Base-by-base conservation (phyloP, 2,888 invertebrate genomes). In the Chironomus tentans region DNA sequence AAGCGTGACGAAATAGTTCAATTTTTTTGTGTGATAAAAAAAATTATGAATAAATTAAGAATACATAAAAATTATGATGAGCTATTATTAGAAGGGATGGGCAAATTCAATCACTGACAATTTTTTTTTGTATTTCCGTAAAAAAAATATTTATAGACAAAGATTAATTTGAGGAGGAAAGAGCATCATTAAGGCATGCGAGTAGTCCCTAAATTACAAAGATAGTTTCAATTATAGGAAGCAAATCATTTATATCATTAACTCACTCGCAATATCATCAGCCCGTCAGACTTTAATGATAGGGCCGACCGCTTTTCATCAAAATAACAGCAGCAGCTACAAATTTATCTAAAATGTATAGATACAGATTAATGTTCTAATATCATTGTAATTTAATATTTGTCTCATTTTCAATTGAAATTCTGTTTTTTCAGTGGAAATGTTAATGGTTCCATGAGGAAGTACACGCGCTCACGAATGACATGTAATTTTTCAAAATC, bases 161-260 rank as follows among this genome's bases (percentile, higher is more conserved):
- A 70, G 70, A 70, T 70, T 70, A 70, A 70, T 70, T 70, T 70
- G 70, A 70, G 47, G 21, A 70, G 70, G 70, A 70, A 70, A 47
- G 56, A 56, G 48, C 70, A 70, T 70, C 48, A 70, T 47, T n/a
- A 48, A 47, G 70, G 21, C 22, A 12, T 15, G 70, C 21, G 56
- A 56, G 38, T n/a, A 38, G 38, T 38, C 38, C 38, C 38, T 38
- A 38, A 38, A 28, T 28, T 28, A 28, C 5, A 5, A 38, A 38
- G 38, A 38, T 38, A 38, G 46, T 56, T 70, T 56, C 70, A 70
- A 70, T 70, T 70, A 70, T 70, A 50, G 70, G 70, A 70, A 70
- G 70, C 48, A 24, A 70, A 48, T 70, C 70, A 70, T 70, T 70
- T 70, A 70, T 70, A 70, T 70, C 70, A 56, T 56, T 56, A 56